A percentile compares a stretch with the other conserved stretches of the same genome.
phyloP scores from a whole-genome alignment of 2,888 invertebrate species.

The Eutolmus rufibarbis region DNA sequence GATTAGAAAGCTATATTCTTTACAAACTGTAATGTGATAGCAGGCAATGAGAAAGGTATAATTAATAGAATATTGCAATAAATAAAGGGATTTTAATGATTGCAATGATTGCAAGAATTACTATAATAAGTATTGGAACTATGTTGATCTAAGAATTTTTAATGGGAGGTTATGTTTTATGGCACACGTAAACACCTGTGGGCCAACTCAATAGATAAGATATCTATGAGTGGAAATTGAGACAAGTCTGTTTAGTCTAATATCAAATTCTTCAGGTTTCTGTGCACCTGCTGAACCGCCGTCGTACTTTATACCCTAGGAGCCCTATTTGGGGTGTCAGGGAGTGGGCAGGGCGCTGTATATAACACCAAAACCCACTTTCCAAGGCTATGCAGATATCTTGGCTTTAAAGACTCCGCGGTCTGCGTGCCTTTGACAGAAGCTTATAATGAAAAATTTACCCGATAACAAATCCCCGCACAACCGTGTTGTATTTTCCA shows the following conservation, averaged over 20 bases:
- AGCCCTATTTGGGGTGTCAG: not conserved
- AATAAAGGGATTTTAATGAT: too few relatives aligned
- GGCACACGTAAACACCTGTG: not conserved
- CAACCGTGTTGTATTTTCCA: slow-evolving; percentile 27
- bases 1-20: too few relatives aligned
- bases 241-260: not conserved
- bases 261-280: not conserved
- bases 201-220: not conserved
- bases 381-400: not conserved
- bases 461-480: slow-evolving; percentile 26
- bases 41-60: too few relatives aligned
- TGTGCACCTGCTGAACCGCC: not conserved
- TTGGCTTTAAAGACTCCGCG: not conserved
- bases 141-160: not conserved
- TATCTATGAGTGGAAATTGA: not conserved
- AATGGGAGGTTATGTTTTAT: not conserved
- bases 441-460: slow-evolving; percentile 37
- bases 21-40: too few relatives aligned
- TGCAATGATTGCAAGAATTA: too few relatives aligned
- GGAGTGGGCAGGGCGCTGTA: not conserved
- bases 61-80: too few relatives aligned
- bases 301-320: not conserved
- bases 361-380: not conserved
- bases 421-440: slow-evolving; percentile 13
- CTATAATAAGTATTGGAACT: too few relatives aligned